These are phyloP conservation scores for Pararge aegeria DNA, from an alignment of 1,140 invertebrate species.

Conservation along the genomic window DNA sequence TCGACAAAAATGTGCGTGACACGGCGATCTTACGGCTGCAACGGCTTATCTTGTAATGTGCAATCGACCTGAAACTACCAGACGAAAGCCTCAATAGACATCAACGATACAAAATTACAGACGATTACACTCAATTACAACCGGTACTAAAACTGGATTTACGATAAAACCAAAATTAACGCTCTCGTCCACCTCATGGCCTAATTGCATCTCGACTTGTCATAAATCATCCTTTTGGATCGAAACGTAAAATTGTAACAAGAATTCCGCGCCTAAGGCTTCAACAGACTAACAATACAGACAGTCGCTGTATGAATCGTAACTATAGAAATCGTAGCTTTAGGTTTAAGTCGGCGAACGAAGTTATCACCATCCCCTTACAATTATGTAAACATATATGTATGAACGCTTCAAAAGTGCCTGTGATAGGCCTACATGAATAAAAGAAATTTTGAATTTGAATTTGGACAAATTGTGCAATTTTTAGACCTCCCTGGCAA, in stretches of 20 bases:
- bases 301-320: background rate
- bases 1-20: no score
- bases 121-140: conserved; percentile 53
- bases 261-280: conserved; percentile 59
- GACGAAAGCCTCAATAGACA: conserved; percentile 45
- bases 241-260: conserved; percentile 59
- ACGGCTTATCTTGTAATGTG: background rate
- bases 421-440: no score
- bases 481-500: no score
- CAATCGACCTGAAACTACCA: conserved; percentile 16
- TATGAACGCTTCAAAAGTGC: no score
- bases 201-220: conserved; percentile 54
- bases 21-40: no score
- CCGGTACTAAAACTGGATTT: conserved; percentile 36
- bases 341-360: no score
- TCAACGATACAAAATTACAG: conserved; percentile 35
- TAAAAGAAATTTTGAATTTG: no score
- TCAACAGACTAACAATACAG: background rate
- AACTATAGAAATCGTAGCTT: no score
- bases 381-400: no score
- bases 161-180: conserved; percentile 68
- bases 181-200: conserved; percentile 43
- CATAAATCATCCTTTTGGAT: conserved; percentile 63
- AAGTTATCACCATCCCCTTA: no score
- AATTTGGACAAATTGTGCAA: no score